Evolutionary conservation across 2,888 invertebrate species (phyloP).

Genomic region (Meganola albula): DNA sequence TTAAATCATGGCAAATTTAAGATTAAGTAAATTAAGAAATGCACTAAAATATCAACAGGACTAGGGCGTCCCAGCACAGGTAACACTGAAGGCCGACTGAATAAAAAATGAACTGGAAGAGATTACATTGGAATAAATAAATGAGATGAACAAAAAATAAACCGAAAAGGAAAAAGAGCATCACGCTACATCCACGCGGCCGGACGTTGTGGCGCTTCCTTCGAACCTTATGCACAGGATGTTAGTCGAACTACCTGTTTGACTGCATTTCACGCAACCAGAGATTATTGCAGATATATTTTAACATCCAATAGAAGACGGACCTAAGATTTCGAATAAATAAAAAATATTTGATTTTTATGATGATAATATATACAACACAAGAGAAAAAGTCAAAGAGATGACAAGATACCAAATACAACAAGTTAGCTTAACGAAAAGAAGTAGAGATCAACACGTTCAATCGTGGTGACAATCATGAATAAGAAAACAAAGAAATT

Average conservation of each 20-base stretch:
- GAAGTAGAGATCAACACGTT: conserved; percentile 44
- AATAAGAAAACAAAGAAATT: conserved; percentile 60
- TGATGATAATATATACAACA: too few species aligned
- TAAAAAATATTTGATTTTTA: too few species aligned
- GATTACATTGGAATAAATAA: conserved; percentile 79
- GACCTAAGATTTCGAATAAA: too few species aligned
- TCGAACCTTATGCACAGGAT: conserved; percentile 65
- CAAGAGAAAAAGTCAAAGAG: too few species aligned
- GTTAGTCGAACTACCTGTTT: conserved; percentile 43
- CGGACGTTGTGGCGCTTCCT: conserved; percentile 78
- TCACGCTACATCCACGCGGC: conserved; percentile 76
- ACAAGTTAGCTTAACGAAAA: conserved; percentile 32
- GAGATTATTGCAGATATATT: conserved; percentile 15
- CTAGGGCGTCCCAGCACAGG: conserved; percentile 71
- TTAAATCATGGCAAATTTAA: too few species aligned
- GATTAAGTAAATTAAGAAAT: too few species aligned
- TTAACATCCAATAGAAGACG: too few species aligned
- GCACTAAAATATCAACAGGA: conserved; percentile 45
- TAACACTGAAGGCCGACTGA: conserved; percentile 77
- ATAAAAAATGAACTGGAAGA: conserved; percentile 77
- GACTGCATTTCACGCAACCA: conserved; percentile 26
- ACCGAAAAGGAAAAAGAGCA: conserved; percentile 71
- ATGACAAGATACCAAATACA: conserved; percentile 19
- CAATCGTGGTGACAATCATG: conserved; percentile 43
- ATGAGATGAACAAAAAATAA: conserved; percentile 78